Base-by-base conservation (phyloP, 2,888 invertebrate genomes). In the Neocrepidodera transversa region DNA sequence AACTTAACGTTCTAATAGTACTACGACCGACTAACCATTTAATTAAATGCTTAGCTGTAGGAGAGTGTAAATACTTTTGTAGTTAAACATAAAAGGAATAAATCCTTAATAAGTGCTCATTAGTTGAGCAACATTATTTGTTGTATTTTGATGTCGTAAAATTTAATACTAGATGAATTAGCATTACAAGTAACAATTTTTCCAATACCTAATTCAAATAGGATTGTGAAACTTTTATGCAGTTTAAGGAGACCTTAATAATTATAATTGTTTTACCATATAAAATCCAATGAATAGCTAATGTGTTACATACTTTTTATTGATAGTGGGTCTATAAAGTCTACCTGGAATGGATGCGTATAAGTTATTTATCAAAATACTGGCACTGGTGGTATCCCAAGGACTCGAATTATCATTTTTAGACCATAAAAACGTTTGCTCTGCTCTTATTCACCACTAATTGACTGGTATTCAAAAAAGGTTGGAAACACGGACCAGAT, bases 321-420 rank as follows among this genome's bases (percentile, higher is more conserved):
- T 68, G 68, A 63, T 64, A 69, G 66, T 63, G 68, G 71, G 66
- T 59, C 72, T 68, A 72, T 74, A 72, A 73, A 73, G 68, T 64
- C 68, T 71, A 74, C 74, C 72, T 73, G 71, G 65, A 71, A 69
- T 71, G 71, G 72, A 59, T 66, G 64, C 65, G 58, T 67, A 67
- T 66, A 63, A 67, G 72, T 71, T 75, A 74, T 75, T 73, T 73
- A 75, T 75, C 71, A 74, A 74, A 74, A 74, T 71, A 66, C 66
- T 68, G 69, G 68, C 69, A 70, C 60, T 67, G 72, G 67, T 68
- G 72, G 71, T 71, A 73, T 73, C 70, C 64, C 72, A 74, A 74
- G 73, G 73, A 60, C 64, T 63, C 61, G 62, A 71, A 75, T 75
- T 75, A 74, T 74, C 74, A 74, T 74, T 72, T 74, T 71, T 68